Conservation (phyloP, 2,888 invertebrate species). For the Macrophya annulata region DNA sequence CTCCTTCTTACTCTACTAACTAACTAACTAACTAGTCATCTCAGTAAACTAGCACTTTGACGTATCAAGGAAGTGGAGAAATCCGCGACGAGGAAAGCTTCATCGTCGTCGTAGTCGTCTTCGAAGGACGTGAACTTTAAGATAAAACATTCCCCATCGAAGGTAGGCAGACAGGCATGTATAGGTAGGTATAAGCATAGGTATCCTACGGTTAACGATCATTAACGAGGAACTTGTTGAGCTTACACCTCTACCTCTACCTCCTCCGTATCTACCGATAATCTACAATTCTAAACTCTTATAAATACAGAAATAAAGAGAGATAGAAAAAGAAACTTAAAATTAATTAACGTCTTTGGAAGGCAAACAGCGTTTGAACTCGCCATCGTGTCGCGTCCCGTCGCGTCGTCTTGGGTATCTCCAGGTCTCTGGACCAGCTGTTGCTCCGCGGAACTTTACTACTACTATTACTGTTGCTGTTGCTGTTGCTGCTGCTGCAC, state of each 20-base stretch:
- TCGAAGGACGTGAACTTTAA: slow-evolving; percentile 51
- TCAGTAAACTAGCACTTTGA: not conserved
- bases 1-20: not conserved
- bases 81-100: slow-evolving; percentile 28
- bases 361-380: slow-evolving; percentile 25
- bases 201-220: not conserved
- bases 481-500: not conserved
- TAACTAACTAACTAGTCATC: too few relatives aligned
- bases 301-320: not conserved
- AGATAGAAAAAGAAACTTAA: not conserved
- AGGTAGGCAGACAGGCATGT: not conserved
- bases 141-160: slow-evolving; percentile 4
- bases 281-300: not conserved
- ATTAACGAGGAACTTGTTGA: not conserved
- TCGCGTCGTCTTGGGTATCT: not conserved
- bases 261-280: not conserved
- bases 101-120: not conserved
- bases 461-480: not conserved
- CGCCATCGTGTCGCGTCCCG: not conserved
- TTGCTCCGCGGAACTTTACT: slow-evolving; percentile 1
- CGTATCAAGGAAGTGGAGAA: slow-evolving; percentile 43
- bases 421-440: slow-evolving; percentile 6
- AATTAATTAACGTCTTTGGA: slow-evolving; percentile 26
- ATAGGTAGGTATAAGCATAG: not conserved
- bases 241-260: not conserved